Evolutionary conservation across 2,888 invertebrate genomes (phyloP), one percentile per base, ranked within the genome.

Genomic region (Hanleya hanleyi): DNA sequence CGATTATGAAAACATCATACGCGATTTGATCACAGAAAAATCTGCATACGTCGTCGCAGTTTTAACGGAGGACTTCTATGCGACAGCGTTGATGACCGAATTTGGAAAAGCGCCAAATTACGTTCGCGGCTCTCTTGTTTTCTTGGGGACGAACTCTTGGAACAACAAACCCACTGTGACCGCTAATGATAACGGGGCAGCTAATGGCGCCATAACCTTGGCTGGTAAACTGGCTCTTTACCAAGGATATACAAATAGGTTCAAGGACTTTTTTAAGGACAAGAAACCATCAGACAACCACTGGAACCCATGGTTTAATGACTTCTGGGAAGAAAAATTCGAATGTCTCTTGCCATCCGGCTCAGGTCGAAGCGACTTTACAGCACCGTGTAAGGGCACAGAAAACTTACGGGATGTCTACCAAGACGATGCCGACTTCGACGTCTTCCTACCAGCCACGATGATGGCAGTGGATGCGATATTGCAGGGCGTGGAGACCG

Each of bases 381-480:
- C 36, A 26, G 26, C 1, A 1, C 49, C 74, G 6, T 68, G 68
- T 50, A 62, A 26, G 9, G 37, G 36, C 6, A 62, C 22, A 4
- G 33, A 37, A 9, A 32, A 9, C 12, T 70, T 69, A 26, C 29
- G 22, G 1, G 37, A 67, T 26, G 66, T 9, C 9, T n/a, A n/a
- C n/a, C n/a, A n/a, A n/a, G n/a, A n/a, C n/a, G 70, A 71, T 32
- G 22, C 62, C 3, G 66, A 65, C 26, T 36, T 76, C 32, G 82
- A 83, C 65, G 74, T 69, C 4, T 80, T 79, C 51, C 80, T 84
- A 6, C 82, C 84, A 0, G 83, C 76, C 74, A 85, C 83, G 29
- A 76, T 86, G 12, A 79, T 83, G 75, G 87, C 87, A 0, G 84
- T 86, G 0, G 78, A 82, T 9, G 81, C 85, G 6, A 75, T 85